Evolutionary conservation across 2,888 invertebrate genomes (phyloP), one percentile per base, ranked within the genome.

Genomic region (Biston stratarius): DNA sequence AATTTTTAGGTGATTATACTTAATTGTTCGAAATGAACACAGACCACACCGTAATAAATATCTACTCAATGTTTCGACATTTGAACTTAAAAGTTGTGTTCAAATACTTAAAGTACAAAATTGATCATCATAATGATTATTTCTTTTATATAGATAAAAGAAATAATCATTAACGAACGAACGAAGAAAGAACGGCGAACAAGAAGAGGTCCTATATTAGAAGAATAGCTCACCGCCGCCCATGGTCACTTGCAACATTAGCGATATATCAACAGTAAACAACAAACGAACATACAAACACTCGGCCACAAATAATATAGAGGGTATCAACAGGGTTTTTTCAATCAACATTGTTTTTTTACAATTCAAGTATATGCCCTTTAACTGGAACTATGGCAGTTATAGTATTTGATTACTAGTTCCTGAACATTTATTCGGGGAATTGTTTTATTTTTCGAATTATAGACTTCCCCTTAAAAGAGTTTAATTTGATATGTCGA

Each of bases 401-500:
- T 42, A 51, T 34, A 9, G 36, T 14, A 53, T 15, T 53, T 9
- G 14, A 52, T 53, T 10, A 6, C 53, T 15, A 42, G 12, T 24
- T 55, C 12, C 42, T 12, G 24, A 33, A 55, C 3, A 55, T 33
- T 55, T 24, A 11, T 45, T 8, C 6, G 10, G 7, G 12, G 0
- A 9, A 1, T 40, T 45, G 6, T 67, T 49, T 48, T 59, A 48
- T 38, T 57, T 63, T 60, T 47, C 38, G 47, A 44, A 56, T 47
- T 51, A 61, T 40, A 56, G 14, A 33, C 33, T 48, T 33, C 79
- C 78, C 87, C 87, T 88, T 87, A 87, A 87, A 85, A 77, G 77
- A 81, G 84, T 83, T 71, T 86, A 84, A 89, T 89, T 88, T 85
- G 87, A 86, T 88, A 90, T 90, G 88, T 89, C 87, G 81, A 81